Percentiles rank a stretch among this genome's conserved stretches.
Evolutionary conservation across 2,797 vertebrate species (phyloP).

Genomic region (Ambastaia sidthimunki): DNA sequence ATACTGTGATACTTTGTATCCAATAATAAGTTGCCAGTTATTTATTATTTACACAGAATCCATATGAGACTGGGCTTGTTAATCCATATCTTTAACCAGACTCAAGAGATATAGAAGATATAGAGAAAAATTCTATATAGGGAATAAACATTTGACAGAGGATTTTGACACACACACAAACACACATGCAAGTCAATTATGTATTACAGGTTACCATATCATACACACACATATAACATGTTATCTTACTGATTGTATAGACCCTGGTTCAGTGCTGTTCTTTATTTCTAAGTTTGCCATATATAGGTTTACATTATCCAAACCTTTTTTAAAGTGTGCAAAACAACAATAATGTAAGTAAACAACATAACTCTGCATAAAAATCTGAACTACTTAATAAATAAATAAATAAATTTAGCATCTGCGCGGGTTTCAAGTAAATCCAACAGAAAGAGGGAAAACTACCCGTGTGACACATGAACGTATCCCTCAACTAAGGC

Average conservation of each 20-base stretch:
- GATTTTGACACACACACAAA: slow-evolving; percentile 56
- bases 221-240: slow-evolving; percentile 27
- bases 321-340: slow-evolving; percentile 32
- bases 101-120: background rate
- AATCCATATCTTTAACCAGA: background rate
- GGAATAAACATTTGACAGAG: slow-evolving; percentile 19
- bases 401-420: slow-evolving; percentile 14
- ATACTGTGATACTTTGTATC: background rate
- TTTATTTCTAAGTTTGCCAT: background rate
- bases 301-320: background rate
- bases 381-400: background rate
- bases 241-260: background rate
- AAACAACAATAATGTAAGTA: slow-evolving; percentile 37
- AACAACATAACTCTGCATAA: slow-evolving; percentile 30
- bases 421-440: slow-evolving; percentile 47
- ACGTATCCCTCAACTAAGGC: slow-evolving; percentile 34
- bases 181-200: slow-evolving; percentile 43
- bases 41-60: background rate
- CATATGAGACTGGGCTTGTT: background rate
- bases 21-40: background rate
- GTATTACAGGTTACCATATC: slow-evolving; percentile 22
- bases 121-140: background rate
- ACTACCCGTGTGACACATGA: slow-evolving; percentile 8
- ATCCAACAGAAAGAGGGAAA: slow-evolving; percentile 32
- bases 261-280: slow-evolving; percentile 9